These are phyloP conservation scores for Pachycephala philippinensis DNA, from an alignment of 2,113 vertebrate genomes.

Conservation along the genomic window DNA sequence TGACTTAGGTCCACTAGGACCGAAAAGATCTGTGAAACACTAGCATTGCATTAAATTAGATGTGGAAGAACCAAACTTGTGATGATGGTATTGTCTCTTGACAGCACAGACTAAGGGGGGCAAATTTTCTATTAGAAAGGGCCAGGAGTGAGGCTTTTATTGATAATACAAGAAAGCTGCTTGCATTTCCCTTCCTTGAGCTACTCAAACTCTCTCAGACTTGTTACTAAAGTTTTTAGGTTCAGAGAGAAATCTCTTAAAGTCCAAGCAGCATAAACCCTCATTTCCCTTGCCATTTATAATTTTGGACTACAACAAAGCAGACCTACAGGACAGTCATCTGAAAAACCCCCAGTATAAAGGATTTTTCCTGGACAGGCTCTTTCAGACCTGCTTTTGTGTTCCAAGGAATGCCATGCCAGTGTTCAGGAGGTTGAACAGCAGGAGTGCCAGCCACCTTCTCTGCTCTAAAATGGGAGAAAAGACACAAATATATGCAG, in stretches of 20 bases:
- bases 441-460: neutral
- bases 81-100: neutral
- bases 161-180: neutral
- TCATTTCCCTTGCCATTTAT: neutral
- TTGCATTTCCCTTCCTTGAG: neutral
- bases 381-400: neutral
- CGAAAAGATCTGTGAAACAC: neutral
- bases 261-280: neutral
- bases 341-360: neutral
- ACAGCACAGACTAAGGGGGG: neutral
- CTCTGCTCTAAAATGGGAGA: neutral
- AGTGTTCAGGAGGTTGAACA: neutral
- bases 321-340: neutral
- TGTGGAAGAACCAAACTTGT: constrained; percentile 9
- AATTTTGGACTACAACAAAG: neutral
- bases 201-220: neutral
- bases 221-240: neutral
- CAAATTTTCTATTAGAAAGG: neutral
- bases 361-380: neutral
- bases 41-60: constrained; percentile 38
- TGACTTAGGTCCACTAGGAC: constrained; percentile 13
- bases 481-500: neutral
- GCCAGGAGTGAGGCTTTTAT: neutral
- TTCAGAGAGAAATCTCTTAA: neutral
- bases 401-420: neutral